Conservation (phyloP, 2,888 invertebrate genomes). For the Ditula angustiorana region DNA sequence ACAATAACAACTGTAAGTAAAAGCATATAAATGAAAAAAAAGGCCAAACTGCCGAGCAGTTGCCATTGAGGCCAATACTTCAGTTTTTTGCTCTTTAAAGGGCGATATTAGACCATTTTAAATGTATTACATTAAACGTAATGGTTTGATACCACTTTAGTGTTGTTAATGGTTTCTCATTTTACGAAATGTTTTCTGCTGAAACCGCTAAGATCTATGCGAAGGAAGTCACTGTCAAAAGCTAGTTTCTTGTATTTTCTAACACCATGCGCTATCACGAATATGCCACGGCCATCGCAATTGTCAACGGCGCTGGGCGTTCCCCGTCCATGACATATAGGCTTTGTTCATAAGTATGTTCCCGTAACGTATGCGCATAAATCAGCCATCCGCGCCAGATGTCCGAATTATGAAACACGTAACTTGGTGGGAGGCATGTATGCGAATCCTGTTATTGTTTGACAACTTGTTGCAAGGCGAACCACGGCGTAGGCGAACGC, state of each 20-base stretch:
- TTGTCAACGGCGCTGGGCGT: slow-evolving; percentile 23
- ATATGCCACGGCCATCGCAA: slow-evolving; percentile 6
- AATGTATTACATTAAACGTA: too few relatives aligned
- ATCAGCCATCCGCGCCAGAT: slow-evolving; percentile 70
- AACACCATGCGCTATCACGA: neutral
- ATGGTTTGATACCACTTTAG: too few relatives aligned
- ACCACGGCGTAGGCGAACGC: slow-evolving; percentile 15
- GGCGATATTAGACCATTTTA: too few relatives aligned
- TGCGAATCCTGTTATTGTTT: slow-evolving; percentile 42
- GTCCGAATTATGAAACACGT: slow-evolving; percentile 65
- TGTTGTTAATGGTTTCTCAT: too few relatives aligned
- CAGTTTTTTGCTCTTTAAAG: too few relatives aligned
- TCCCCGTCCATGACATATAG: slow-evolving; percentile 31
- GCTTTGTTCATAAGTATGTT: slow-evolving; percentile 19
- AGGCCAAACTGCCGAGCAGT: too few relatives aligned
- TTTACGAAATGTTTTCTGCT: too few relatives aligned
- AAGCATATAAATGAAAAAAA: too few relatives aligned
- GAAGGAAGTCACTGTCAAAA: too few relatives aligned
- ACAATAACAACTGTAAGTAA: too few relatives aligned
- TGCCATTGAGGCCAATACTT: too few relatives aligned
- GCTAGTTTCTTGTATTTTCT: neutral
- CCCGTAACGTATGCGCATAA: slow-evolving; percentile 56
- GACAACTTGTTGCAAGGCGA: slow-evolving; percentile 41
- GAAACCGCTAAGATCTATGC: too few relatives aligned
- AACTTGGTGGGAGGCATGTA: slow-evolving; percentile 47